These are phyloP conservation scores for Ramazzottius varieornatus DNA, from an alignment of 2,888 invertebrate genomes.

Conservation along the genomic window DNA sequence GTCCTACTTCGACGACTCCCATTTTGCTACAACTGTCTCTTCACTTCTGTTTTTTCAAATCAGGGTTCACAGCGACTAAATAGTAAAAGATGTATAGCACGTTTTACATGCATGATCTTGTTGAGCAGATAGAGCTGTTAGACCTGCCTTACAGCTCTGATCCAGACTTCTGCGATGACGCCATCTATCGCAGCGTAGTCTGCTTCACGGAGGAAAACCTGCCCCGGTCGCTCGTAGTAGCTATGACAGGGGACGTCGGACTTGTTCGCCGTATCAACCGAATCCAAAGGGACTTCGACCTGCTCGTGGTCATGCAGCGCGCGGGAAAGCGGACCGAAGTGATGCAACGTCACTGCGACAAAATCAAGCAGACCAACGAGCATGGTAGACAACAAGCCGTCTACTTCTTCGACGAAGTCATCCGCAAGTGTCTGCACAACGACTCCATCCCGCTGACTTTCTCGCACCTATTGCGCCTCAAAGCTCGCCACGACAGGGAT, in stretches of 20 bases:
- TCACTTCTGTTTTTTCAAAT: too few relatives aligned
- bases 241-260: neutral
- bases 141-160: neutral
- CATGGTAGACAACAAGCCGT: neutral
- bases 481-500: neutral
- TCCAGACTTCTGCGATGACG: neutral
- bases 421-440: neutral
- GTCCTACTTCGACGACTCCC: too few relatives aligned
- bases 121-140: neutral
- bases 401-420: neutral
- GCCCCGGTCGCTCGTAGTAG: neutral
- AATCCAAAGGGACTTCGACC: neutral
- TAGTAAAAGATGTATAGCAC: too few relatives aligned
- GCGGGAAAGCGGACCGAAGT: neutral
- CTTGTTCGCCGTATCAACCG: neutral
- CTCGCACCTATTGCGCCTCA: neutral
- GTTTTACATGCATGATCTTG: too few relatives aligned
- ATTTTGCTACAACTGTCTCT: too few relatives aligned
- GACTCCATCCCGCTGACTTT: neutral
- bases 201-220: neutral
- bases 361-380: conserved; percentile 3
- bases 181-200: neutral
- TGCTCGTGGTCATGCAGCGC: neutral
- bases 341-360: neutral
- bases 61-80: too few relatives aligned